Conservation (phyloP, 2,797 vertebrate species). For the Acomys russatus region DNA sequence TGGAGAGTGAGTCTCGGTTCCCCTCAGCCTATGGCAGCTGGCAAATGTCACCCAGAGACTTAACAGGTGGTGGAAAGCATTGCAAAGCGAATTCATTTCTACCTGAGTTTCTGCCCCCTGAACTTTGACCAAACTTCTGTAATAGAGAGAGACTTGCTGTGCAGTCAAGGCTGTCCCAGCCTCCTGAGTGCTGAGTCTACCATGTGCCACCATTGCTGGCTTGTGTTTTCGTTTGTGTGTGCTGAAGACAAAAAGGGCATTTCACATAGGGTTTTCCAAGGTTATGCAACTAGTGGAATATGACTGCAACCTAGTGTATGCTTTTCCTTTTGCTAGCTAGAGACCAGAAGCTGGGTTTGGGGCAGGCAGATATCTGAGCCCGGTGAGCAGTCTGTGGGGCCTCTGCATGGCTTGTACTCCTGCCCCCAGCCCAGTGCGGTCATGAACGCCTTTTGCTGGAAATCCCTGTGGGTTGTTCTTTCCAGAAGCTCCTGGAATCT, state of each 20-base stretch:
- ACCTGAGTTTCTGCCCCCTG: neutral
- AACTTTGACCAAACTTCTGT: neutral
- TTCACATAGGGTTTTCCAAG: neutral
- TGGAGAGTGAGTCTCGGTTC: neutral
- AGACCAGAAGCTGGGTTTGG: neutral
- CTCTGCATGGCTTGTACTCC: neutral
- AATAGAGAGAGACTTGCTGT: neutral
- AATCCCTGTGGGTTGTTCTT: neutral
- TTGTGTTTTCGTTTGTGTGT: neutral
- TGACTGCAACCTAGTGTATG: neutral
- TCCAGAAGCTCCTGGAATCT: conserved; percentile 52
- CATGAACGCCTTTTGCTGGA: neutral
- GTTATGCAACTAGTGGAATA: neutral
- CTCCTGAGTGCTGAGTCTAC: neutral
- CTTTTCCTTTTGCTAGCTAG: neutral
- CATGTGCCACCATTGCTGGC: neutral
- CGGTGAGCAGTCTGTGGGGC: neutral
- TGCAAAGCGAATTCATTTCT: neutral
- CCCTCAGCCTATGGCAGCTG: neutral
- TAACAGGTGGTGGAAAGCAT: neutral
- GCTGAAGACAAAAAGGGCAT: neutral
- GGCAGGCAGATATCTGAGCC: neutral
- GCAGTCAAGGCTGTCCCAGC: neutral
- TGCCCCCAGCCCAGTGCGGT: fast-evolving
- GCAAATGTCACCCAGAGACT: neutral